A percentile compares a stretch with the other conserved stretches of the same genome.
phyloP scores from a whole-genome alignment of 2,888 invertebrate genomes.

The Coelogynopora nodosa region DNA sequence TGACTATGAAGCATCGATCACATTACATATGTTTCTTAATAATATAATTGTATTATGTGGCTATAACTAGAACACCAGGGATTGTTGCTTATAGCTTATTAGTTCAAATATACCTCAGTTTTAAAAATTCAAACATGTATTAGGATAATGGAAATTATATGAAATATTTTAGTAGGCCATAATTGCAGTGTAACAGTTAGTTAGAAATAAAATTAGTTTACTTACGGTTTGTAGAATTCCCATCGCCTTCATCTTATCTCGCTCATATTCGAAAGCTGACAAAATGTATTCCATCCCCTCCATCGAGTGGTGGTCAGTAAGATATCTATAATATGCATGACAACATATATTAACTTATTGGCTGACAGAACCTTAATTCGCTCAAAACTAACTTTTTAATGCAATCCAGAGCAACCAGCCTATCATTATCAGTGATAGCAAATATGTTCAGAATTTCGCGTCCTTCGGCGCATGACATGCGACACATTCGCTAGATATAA shows the following conservation, averaged over 20 bases:
- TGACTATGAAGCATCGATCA: too few species aligned
- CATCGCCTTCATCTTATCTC: conserved; percentile 56
- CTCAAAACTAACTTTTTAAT: conserved; percentile 55
- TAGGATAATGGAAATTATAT: too few species aligned
- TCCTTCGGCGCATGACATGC: conserved; percentile 59
- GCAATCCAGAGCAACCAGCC: conserved; percentile 56
- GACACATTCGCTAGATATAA: conserved; percentile 55
- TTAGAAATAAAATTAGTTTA: not conserved
- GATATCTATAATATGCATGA: too few species aligned
- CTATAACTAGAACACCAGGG: too few species aligned
- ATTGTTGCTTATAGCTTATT: too few species aligned
- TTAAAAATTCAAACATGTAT: too few species aligned
- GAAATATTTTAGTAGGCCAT: too few species aligned
- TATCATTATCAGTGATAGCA: conserved; percentile 57
- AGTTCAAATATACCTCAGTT: too few species aligned
- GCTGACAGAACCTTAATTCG: not conserved
- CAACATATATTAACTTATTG: too few species aligned
- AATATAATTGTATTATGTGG: too few species aligned
- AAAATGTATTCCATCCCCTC: conserved; percentile 59
- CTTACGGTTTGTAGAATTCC: conserved; percentile 56
- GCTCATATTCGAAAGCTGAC: conserved; percentile 57
- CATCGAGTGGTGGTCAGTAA: conserved; percentile 56
- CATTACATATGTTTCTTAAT: too few species aligned
- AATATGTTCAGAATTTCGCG: conserved; percentile 57
- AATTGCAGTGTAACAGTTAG: too few species aligned